Conservation (phyloP, 2,888 invertebrate genomes). For the Drosophila atripex region DNA sequence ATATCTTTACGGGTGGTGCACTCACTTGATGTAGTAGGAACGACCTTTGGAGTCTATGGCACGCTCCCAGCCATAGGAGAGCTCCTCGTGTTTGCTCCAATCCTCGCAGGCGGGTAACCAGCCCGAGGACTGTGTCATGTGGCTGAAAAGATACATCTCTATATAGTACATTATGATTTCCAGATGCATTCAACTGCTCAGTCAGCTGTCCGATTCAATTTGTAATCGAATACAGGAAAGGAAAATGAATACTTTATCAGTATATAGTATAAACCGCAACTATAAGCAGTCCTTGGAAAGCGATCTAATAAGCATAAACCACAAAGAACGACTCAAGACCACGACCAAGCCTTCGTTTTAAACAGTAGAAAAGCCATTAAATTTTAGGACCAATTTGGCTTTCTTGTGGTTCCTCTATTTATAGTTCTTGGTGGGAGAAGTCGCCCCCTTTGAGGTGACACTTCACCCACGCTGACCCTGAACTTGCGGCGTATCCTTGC, state of each 20-base stretch:
- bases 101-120: conserved; percentile 95
- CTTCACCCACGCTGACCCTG: conserved; percentile 52
- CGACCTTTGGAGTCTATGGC: conserved; percentile 92
- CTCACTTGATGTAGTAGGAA: conserved; percentile 92
- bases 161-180: not conserved
- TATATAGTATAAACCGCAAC: conserved; percentile 12
- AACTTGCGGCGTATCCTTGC: not conserved
- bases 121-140: conserved; percentile 91
- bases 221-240: conserved; percentile 4
- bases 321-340: not conserved
- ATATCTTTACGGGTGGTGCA: not conserved
- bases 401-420: conserved; percentile 4
- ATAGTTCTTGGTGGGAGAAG: not conserved
- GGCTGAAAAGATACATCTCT: conserved; percentile 85
- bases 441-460: not conserved
- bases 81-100: conserved; percentile 88
- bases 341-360: too few species aligned
- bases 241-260: conserved; percentile 1
- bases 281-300: conserved; percentile 11
- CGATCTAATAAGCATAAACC: not conserved
- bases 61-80: conserved; percentile 96
- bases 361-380: not conserved
- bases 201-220: conserved; percentile 26
- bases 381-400: not conserved
- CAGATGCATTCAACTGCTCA: conserved; percentile 1